Evolutionary conservation across 1,140 invertebrate genomes (phyloP).

Genomic region (Bombus impatiens): DNA sequence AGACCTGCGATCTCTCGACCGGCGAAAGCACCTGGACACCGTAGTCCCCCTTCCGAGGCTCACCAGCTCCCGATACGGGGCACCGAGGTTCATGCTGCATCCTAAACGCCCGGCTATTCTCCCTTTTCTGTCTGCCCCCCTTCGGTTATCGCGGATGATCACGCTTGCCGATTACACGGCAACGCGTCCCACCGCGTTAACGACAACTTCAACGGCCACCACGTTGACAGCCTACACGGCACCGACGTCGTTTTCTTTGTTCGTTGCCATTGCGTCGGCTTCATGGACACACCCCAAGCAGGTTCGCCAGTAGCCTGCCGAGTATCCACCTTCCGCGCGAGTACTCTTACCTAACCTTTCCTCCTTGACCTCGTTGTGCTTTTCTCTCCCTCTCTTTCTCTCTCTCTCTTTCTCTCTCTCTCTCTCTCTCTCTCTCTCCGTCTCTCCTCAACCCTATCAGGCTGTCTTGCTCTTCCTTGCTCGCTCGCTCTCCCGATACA

Average conservation of each 20-base stretch:
- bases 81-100: conserved; percentile 82
- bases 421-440: background rate
- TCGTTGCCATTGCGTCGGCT: conserved; percentile 48
- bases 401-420: background rate
- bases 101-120: conserved; percentile 73
- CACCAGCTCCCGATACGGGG: conserved; percentile 77
- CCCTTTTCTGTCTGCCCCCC: conserved; percentile 35
- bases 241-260: conserved; percentile 46
- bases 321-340: conserved; percentile 34
- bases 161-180: conserved; percentile 60
- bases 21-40: conserved; percentile 65
- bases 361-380: conserved; percentile 34
- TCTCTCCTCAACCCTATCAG: background rate
- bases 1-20: conserved; percentile 51
- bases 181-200: conserved; percentile 53
- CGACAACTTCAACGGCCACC: conserved; percentile 34
- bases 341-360: conserved; percentile 35
- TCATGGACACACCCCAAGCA: conserved; percentile 70
- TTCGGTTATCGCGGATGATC: conserved; percentile 58
- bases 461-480: background rate
- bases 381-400: background rate
- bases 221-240: conserved; percentile 39
- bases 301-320: conserved; percentile 8
- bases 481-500: background rate
- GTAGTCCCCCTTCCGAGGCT: conserved; percentile 78